Evolutionary conservation across 2,797 vertebrate species (phyloP).

Genomic region (Tokudaia muenninki): DNA sequence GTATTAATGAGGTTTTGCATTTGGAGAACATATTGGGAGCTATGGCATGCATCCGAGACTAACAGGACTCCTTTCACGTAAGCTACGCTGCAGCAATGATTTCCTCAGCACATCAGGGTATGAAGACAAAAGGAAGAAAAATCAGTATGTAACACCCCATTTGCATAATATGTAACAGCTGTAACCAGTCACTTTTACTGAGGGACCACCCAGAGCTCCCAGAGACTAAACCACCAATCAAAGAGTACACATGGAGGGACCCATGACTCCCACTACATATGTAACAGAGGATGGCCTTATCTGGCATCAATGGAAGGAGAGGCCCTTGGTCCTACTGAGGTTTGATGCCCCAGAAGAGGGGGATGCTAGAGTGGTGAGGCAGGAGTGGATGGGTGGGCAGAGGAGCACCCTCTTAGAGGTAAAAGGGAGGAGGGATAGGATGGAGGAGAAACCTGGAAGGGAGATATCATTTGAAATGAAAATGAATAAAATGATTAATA

Average conservation of each 20-base stretch:
- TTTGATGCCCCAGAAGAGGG: neutral
- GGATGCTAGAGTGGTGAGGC: neutral
- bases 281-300: too few relatives aligned
- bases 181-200: neutral
- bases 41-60: neutral
- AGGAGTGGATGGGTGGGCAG: neutral
- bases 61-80: neutral
- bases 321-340: neutral
- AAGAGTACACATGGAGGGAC: too few relatives aligned
- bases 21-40: neutral
- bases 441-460: neutral
- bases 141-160: neutral
- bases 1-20: neutral
- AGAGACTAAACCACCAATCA: too few relatives aligned
- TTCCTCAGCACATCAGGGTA: neutral
- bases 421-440: neutral
- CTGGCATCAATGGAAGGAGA: neutral
- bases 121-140: slow-evolving; percentile 7
- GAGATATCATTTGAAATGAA: too few relatives aligned
- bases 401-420: too few relatives aligned
- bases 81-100: neutral
- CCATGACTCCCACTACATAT: too few relatives aligned
- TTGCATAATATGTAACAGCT: neutral
- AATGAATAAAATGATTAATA: neutral
- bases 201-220: neutral